These are phyloP conservation scores for Grammomys surdaster DNA, from an alignment of 2,113 vertebrate species.

Conservation along the genomic window DNA sequence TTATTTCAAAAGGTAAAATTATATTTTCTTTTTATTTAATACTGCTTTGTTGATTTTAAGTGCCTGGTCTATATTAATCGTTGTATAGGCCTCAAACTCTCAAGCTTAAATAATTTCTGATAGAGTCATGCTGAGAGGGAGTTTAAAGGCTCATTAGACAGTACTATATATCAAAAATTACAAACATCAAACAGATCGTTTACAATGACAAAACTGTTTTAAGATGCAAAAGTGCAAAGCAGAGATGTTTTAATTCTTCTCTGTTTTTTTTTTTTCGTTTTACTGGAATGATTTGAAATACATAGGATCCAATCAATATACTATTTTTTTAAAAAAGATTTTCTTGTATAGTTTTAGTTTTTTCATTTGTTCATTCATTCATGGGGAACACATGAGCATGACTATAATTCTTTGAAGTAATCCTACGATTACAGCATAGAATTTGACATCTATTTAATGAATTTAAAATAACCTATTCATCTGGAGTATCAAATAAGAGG, in stretches of 20 bases:
- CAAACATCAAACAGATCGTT: slow-evolving; percentile 12
- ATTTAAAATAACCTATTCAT: slow-evolving; percentile 20
- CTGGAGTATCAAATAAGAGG: slow-evolving; percentile 32
- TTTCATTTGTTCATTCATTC: neutral
- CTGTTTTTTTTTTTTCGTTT: neutral
- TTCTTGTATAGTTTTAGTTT: neutral
- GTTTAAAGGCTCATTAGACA: neutral
- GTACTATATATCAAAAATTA: slow-evolving; percentile 28
- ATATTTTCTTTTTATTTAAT: slow-evolving; percentile 41
- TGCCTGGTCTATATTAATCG: neutral
- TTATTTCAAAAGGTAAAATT: slow-evolving; percentile 26
- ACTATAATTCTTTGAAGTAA: slow-evolving; percentile 23
- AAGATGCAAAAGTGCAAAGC: slow-evolving; percentile 4
- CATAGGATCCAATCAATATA: neutral
- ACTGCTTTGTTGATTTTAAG: slow-evolving; percentile 28
- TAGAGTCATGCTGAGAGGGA: neutral
- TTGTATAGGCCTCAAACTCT: slow-evolving; percentile 37
- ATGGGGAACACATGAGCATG: neutral
- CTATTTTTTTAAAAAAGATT: neutral
- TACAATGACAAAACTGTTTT: slow-evolving; percentile 14
- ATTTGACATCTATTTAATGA: neutral
- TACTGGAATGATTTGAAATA: neutral
- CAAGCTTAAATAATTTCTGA: neutral
- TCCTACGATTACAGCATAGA: neutral
- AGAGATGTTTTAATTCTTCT: neutral